phyloP scores from a whole-genome alignment of 2,113 vertebrate species.

The Esox niger region DNA sequence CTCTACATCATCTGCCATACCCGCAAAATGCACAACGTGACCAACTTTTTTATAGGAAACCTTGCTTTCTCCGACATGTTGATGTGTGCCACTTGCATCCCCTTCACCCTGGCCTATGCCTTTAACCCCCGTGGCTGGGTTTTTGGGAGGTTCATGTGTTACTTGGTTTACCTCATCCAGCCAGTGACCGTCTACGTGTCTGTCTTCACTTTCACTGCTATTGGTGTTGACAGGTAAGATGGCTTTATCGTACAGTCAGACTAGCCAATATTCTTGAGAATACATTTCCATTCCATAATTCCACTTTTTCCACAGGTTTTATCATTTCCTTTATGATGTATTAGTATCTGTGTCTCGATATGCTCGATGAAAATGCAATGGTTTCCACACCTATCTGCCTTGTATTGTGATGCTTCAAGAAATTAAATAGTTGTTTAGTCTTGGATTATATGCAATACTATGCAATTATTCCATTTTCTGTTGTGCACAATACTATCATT shows the following conservation, averaged over 20 bases:
- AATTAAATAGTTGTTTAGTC: no score
- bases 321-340: no score
- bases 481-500: no score
- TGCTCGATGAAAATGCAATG: no score
- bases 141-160: constrained; percentile 85
- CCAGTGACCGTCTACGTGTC: constrained; percentile 86
- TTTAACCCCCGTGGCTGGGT: constrained; percentile 87
- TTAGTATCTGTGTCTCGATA: no score
- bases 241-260: not conserved
- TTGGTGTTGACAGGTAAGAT: constrained; percentile 85
- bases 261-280: not conserved
- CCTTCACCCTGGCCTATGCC: constrained; percentile 84
- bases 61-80: constrained; percentile 88
- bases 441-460: no score
- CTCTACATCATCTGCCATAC: constrained; percentile 84
- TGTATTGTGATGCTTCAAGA: no score
- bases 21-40: constrained; percentile 88
- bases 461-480: no score
- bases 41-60: constrained; percentile 89
- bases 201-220: constrained; percentile 84
- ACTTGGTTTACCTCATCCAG: constrained; percentile 85
- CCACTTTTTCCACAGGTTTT: no score
- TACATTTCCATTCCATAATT: not conserved
- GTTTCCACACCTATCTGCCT: no score
- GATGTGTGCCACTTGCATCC: constrained; percentile 85